Base-by-base conservation (phyloP, 2,888 invertebrate genomes). In the Acronicta leporina region DNA sequence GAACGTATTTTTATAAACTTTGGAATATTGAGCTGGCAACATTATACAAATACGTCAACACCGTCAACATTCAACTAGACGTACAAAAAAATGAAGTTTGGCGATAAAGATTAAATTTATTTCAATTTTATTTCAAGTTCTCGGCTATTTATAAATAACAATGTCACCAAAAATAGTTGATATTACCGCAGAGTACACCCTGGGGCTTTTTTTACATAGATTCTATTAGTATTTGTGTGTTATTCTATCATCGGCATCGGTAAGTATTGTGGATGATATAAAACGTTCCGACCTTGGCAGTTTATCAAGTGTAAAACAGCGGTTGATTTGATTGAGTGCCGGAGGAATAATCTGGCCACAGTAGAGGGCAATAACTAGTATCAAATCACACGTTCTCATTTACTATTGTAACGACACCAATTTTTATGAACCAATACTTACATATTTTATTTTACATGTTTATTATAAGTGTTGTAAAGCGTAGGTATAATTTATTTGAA, bases 271-370 rank as follows among this genome's bases (percentile, higher is more conserved):
- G 43, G 15, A 16, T 38, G 54, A 42, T 63, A 56, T 48, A 61
- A 60, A 72, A 60, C 50, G 48, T 43, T 61, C 43, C 60, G 73
- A 63, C 85, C 86, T 85, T 84, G 81, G 75, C 69, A 63, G 30
- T 77, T 61, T 25, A 77, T 80, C 68, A 67, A 68, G 52, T 68
- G 57, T 49, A 68, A 80, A 76, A 71, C 79, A 75, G 76, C 77
- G 79, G 79, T 63, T 76, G 73, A 79, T 80, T 85, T 81, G 79
- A 79, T 78, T 72, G 50, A 68, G 72, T 59, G 61, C 55, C 56
- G 57, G 48, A 58, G 54, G 40, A 58, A 71, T 73, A 66, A 58
- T 70, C 73, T 82, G 82, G 81, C 81, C 82, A 53, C 14, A 48
- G 60, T 47, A 45, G 57, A 55, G 44, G 48, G 51, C 43, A 46